These are phyloP conservation scores for Lathamus discolor DNA, from an alignment of 2,113 vertebrate species.

Conservation along the genomic window DNA sequence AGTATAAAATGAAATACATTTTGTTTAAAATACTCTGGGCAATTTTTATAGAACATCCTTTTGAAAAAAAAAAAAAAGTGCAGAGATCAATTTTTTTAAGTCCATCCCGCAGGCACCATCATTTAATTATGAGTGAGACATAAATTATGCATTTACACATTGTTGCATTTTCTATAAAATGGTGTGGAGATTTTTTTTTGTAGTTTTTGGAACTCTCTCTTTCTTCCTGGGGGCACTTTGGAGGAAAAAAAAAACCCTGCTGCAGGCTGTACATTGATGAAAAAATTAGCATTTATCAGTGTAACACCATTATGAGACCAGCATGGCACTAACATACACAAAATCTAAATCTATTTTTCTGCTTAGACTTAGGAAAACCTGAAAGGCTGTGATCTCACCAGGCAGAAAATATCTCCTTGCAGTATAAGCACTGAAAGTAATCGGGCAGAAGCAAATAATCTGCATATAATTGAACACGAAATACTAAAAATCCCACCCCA, in stretches of 20 bases:
- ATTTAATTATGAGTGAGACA: conserved; percentile 85
- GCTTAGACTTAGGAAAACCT: conserved; percentile 56
- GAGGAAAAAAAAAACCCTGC: conserved; percentile 45
- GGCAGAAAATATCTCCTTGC: conserved; percentile 52
- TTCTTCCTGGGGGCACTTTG: conserved; percentile 59
- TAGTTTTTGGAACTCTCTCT: conserved; percentile 52
- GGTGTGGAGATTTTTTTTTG: conserved; percentile 63
- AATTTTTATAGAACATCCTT: conserved; percentile 81
- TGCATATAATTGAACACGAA: conserved; percentile 13
- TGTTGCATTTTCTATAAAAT: conserved; percentile 81
- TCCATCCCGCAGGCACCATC: conserved; percentile 81
- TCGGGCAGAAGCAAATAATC: conserved; percentile 41
- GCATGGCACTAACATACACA: conserved; percentile 69
- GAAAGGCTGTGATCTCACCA: conserved; percentile 53
- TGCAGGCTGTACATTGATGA: conserved; percentile 69
- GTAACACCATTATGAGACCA: conserved; percentile 70
- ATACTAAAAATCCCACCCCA: not conserved
- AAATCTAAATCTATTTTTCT: conserved; percentile 62
- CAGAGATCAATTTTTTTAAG: conserved; percentile 85
- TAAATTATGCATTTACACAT: conserved; percentile 86
- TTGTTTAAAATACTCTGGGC: conserved; percentile 78
- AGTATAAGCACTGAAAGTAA: conserved; percentile 32
- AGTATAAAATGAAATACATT: conserved; percentile 73
- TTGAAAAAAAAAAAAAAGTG: conserved; percentile 70
- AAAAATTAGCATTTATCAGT: conserved; percentile 78